Percentiles rank a stretch among this genome's conserved stretches.
Evolutionary conservation across 2,888 invertebrate species (phyloP).

Genomic region (Chrysomela aeneicollis): DNA sequence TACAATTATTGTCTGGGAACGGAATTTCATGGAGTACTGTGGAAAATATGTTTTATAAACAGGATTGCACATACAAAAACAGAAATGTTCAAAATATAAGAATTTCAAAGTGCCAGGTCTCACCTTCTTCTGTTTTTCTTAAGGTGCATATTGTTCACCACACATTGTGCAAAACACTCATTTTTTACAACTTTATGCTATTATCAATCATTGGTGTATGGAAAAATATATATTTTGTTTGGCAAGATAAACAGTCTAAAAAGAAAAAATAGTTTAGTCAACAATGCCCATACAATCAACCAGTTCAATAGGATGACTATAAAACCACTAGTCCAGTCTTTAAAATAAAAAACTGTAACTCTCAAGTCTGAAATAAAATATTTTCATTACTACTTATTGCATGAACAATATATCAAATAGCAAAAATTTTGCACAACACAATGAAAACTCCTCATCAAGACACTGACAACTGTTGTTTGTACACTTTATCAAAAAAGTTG

Average conservation of each 20-base stretch:
- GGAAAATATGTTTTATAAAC: conserved; percentile 52
- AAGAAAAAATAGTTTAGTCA: conserved; percentile 51
- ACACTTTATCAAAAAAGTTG: too few relatives aligned
- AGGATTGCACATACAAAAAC: conserved; percentile 35
- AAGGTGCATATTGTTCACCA: conserved; percentile 45
- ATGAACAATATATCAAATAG: background rate
- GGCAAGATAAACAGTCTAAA: conserved; percentile 51
- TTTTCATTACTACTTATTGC: background rate
- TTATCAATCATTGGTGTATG: conserved; percentile 33
- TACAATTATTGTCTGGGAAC: conserved; percentile 43
- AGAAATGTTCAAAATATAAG: conserved; percentile 25
- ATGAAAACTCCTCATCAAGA: too few relatives aligned
- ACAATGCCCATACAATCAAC: background rate
- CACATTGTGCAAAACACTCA: conserved; percentile 45
- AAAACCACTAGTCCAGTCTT: background rate
- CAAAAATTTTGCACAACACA: conserved; percentile 1
- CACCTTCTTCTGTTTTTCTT: conserved; percentile 41
- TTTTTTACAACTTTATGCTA: conserved; percentile 44
- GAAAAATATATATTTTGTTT: conserved; percentile 41
- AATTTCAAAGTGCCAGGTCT: conserved; percentile 32
- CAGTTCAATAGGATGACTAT: background rate
- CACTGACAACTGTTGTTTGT: too few relatives aligned
- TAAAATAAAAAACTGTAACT: background rate
- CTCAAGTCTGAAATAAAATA: conserved; percentile 22
- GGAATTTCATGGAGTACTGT: conserved; percentile 51